phyloP scores from a whole-genome alignment of 2,888 invertebrate species.

The Ormyrus rosae region DNA sequence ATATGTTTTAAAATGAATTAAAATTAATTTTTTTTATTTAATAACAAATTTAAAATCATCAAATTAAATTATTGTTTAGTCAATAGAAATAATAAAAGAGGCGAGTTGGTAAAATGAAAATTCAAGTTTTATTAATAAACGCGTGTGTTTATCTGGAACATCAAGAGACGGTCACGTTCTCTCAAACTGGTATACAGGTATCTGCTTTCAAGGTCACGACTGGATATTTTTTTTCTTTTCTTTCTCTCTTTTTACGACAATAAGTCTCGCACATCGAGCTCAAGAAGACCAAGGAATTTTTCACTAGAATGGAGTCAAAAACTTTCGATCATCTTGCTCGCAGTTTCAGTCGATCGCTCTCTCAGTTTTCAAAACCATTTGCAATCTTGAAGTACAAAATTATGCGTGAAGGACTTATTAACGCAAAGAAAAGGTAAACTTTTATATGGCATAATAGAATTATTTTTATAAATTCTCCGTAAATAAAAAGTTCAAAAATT shows the following conservation, averaged over 20 bases:
- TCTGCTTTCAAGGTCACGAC: conserved; percentile 36
- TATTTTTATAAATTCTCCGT: neutral
- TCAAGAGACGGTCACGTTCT: conserved; percentile 11
- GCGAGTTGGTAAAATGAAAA: too few species aligned
- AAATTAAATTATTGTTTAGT: too few species aligned
- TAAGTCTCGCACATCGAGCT: conserved; percentile 23
- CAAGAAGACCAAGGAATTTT: conserved; percentile 24
- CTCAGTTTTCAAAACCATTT: conserved; percentile 8
- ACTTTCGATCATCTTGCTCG: neutral
- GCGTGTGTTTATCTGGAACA: conserved; percentile 9
- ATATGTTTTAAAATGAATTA: too few species aligned
- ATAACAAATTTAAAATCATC: too few species aligned
- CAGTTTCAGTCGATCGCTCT: neutral
- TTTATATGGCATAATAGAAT: neutral
- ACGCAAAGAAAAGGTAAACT: neutral
- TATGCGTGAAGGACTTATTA: too few species aligned
- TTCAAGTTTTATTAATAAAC: neutral
- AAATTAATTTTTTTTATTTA: too few species aligned
- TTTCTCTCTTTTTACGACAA: conserved; percentile 33
- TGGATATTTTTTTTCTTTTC: conserved; percentile 35
- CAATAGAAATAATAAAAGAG: too few species aligned
- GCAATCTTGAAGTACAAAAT: neutral
- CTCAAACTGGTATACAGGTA: conserved; percentile 42
- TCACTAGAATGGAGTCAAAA: conserved; percentile 3
- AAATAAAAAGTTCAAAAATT: conserved; percentile 13